Evolutionary conservation across 2,888 invertebrate species (phyloP).

Genomic region (Drosophila paramelanica): DNA sequence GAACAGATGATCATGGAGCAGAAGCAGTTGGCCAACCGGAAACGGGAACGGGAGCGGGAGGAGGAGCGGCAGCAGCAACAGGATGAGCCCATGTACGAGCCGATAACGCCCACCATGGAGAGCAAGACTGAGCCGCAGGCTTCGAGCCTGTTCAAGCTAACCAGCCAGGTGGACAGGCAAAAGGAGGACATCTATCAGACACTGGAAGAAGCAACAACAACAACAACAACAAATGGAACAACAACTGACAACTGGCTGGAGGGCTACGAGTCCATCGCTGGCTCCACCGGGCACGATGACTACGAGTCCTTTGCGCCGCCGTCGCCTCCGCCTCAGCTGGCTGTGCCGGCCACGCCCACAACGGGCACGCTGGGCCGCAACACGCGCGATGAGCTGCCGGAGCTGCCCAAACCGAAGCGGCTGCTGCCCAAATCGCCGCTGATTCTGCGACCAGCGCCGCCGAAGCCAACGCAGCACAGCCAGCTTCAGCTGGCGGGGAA

Average conservation of each 20-base stretch:
- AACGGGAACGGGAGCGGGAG: background rate
- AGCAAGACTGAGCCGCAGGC: slow-evolving; percentile 73
- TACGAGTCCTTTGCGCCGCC: slow-evolving; percentile 80
- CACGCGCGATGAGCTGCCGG: slow-evolving; percentile 81
- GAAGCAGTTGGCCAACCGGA: slow-evolving; percentile 49
- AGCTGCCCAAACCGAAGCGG: slow-evolving; percentile 82
- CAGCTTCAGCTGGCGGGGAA: slow-evolving; percentile 1
- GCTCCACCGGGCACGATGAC: slow-evolving; percentile 71
- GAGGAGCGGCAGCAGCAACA: slow-evolving; percentile 7
- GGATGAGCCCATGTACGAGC: slow-evolving; percentile 73
- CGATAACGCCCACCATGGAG: slow-evolving; percentile 64
- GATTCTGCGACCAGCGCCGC: slow-evolving; percentile 65
- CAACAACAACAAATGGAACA: slow-evolving; percentile 8
- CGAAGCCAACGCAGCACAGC: slow-evolving; percentile 41
- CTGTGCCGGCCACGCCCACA: slow-evolving; percentile 42
- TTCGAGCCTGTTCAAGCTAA: slow-evolving; percentile 61
- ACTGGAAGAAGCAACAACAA: slow-evolving; percentile 72
- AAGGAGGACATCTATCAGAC: slow-evolving; percentile 83
- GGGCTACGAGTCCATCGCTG: slow-evolving; percentile 83
- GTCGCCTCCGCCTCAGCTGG: background rate
- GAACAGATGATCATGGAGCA: slow-evolving; percentile 77
- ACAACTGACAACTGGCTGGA: slow-evolving; percentile 65
- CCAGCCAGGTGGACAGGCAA: slow-evolving; percentile 31
- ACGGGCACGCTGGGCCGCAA: slow-evolving; percentile 74
- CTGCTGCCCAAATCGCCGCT: slow-evolving; percentile 71